Base-by-base conservation (phyloP, 2,113 vertebrate genomes). In the Eupsittula cactorum region DNA sequence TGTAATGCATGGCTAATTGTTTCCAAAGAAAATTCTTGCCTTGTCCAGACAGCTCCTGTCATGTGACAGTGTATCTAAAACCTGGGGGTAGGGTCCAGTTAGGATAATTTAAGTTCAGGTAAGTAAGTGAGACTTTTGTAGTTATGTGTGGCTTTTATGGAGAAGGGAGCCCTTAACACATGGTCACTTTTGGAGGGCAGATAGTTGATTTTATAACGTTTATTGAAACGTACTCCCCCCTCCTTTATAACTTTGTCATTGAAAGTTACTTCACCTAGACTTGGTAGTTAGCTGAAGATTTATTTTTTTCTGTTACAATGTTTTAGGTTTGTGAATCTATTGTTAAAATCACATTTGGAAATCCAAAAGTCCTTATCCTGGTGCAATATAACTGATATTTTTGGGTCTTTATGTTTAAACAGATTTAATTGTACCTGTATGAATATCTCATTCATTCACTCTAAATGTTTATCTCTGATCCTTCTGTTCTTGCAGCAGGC, bases 21-120 rank as follows among this genome's bases (percentile, higher is more conserved):
- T 95, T 92, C 93, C 79, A 97, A 95, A 92, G 95, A 93, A 93
- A 92, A 91, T 94, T 68, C 71, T 89, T 93, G 69, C 29, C 62
- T 87, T 95, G 8, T 85, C 85, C 86, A 86, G 74, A 53, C 74
- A 94, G 79, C 55, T 94, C 27, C 82, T 94, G 63, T 69, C 82
- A 74, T 57, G 31, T 93, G 71, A 93, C 41, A 35, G 67, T 79
- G 37, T 75, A 18, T 94, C 70, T 92, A 69, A 94, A 83, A 69
- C 44, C 27, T 42, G 83, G 81, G 73, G 86, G 67, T 55, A 65
- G 50, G 25, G 62, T 88, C 60, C 42, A 67, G 52, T 88, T 87
- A 89, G 67, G 86, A 49, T 65, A 57, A 46, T 49, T 69, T 74
- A 57, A 55, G 70, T 89, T 93, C 85, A 96, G 73, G 41, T 97